These are phyloP conservation scores for Paragorgia papillata DNA, from an alignment of 92 coral and sea anemone species.

Conservation along the genomic window DNA sequence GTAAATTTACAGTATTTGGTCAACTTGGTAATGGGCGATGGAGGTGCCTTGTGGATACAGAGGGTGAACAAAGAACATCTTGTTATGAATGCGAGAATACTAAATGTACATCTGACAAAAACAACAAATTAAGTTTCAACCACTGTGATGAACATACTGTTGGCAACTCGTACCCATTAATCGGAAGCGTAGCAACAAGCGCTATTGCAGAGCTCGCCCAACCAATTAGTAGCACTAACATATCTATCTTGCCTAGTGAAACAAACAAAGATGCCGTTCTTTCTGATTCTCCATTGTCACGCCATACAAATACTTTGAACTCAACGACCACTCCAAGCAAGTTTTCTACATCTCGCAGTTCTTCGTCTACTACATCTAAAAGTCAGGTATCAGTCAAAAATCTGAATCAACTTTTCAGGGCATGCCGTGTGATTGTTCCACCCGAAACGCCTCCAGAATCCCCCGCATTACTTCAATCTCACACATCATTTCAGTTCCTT, in stretches of 20 bases:
- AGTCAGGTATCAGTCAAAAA: neutral
- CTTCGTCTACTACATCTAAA: slow-evolving; percentile 4
- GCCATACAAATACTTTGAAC: neutral
- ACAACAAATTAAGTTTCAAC: neutral
- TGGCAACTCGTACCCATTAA: slow-evolving; percentile 54
- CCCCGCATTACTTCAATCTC: no score
- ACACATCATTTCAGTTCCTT: neutral
- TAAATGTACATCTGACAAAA: slow-evolving; percentile 2
- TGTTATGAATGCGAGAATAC: slow-evolving; percentile 29
- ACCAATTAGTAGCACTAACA: slow-evolving; percentile 16
- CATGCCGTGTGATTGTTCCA: slow-evolving; percentile 5
- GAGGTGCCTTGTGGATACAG: slow-evolving; percentile 81
- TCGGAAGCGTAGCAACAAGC: slow-evolving; percentile 95
- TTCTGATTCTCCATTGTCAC: slow-evolving; percentile 35
- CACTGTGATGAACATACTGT: neutral
- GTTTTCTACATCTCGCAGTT: neutral
- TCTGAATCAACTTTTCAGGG: neutral
- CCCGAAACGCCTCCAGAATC: slow-evolving; percentile 13
- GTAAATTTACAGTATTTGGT: slow-evolving; percentile 74
- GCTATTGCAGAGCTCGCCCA: slow-evolving; percentile 64
- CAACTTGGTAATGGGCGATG: slow-evolving; percentile 82
- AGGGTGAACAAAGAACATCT: slow-evolving; percentile 36
- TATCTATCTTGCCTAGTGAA: slow-evolving; percentile 5
- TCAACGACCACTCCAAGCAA: neutral
- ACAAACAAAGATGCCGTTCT: slow-evolving; percentile 68